Evolutionary conservation across 2,797 vertebrate genomes (phyloP).

Genomic region (Odontamblyopus rebecca): DNA sequence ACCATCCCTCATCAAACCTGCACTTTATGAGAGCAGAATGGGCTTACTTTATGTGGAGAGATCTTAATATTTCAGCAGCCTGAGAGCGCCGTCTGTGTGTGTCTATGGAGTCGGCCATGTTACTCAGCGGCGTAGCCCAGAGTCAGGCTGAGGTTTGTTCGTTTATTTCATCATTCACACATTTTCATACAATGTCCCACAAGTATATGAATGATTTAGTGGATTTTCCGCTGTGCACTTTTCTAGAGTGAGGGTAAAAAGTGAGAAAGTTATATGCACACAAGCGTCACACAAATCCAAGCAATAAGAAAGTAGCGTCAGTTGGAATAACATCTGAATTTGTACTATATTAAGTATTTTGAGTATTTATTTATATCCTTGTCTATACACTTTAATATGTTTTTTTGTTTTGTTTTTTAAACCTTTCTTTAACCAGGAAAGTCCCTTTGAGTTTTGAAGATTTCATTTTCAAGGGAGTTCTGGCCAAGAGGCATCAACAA

Average conservation of each 20-base stretch:
- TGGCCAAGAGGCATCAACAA: too few species aligned
- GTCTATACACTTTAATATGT: too few species aligned
- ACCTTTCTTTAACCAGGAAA: too few species aligned
- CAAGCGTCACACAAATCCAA: conserved; percentile 7
- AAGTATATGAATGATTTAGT: conserved; percentile 68
- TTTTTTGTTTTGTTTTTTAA: too few species aligned
- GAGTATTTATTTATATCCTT: too few species aligned
- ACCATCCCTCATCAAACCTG: conserved; percentile 18
- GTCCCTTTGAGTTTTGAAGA: too few species aligned
- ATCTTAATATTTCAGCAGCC: conserved; percentile 28
- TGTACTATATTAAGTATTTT: too few species aligned
- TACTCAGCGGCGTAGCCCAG: conserved; percentile 21
- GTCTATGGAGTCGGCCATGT: conserved; percentile 31
- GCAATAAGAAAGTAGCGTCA: not conserved
- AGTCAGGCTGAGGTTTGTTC: conserved; percentile 46
- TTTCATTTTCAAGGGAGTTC: too few species aligned
- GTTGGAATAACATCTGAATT: conserved; percentile 14
- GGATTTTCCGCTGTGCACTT: conserved; percentile 36
- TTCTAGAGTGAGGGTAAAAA: conserved; percentile 12
- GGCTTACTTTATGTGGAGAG: conserved; percentile 13
- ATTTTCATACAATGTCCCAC: conserved; percentile 56
- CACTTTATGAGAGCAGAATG: not conserved
- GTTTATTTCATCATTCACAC: conserved; percentile 65
- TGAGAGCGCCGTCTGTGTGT: conserved; percentile 11
- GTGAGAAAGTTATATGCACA: conserved; percentile 1